Evolutionary conservation across 2,888 invertebrate genomes (phyloP).

Genomic region (Erebia aethiops): DNA sequence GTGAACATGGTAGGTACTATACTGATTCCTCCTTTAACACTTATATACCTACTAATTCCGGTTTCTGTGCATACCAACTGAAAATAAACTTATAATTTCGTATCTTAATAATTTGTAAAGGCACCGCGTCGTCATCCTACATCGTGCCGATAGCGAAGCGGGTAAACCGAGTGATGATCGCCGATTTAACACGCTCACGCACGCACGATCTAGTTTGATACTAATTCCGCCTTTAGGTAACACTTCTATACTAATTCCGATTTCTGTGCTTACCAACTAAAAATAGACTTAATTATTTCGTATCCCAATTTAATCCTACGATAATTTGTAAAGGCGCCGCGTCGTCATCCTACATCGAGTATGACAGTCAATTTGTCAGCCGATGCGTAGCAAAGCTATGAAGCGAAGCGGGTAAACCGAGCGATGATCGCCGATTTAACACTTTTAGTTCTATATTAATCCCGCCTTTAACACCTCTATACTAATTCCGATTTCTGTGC

Average conservation of each 20-base stretch:
- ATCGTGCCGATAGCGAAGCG: constrained; percentile 7
- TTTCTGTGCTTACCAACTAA: background rate
- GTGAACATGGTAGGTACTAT: too few species aligned
- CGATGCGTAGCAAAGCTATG: constrained; percentile 8
- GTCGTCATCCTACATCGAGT: constrained; percentile 30
- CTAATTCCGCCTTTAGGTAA: too few species aligned
- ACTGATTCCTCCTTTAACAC: too few species aligned
- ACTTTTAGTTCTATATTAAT: too few species aligned
- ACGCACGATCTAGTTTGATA: too few species aligned
- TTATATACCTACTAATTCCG: too few species aligned
- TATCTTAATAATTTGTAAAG: too few species aligned
- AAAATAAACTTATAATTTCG: too few species aligned
- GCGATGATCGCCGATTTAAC: constrained; percentile 21
- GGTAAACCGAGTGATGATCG: background rate
- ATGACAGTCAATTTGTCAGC: constrained; percentile 17
- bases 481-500: background rate
- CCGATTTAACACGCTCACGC: constrained; percentile 14
- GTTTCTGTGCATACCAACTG: too few species aligned
- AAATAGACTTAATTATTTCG: constrained; percentile 1
- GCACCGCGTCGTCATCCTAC: too few species aligned
- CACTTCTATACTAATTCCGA: background rate
- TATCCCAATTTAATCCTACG: background rate
- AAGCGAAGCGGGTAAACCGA: constrained; percentile 8
- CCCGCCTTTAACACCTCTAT: background rate
- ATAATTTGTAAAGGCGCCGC: constrained; percentile 36